phyloP scores from a whole-genome alignment of 2,113 vertebrate genomes.

The Triplophysa tibetana region DNA sequence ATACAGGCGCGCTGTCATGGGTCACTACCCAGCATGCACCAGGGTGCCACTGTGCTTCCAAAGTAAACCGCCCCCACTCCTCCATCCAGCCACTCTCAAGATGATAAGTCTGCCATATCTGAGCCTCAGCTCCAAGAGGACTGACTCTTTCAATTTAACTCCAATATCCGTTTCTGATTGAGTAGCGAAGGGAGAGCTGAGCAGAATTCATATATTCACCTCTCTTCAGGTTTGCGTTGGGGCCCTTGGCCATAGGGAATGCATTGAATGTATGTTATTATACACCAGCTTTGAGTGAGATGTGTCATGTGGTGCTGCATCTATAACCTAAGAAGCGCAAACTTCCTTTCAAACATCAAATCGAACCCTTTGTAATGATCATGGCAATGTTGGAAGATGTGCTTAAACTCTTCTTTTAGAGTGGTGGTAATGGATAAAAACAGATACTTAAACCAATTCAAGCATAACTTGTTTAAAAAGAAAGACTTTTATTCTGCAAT shows the following conservation, averaged over 20 bases:
- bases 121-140: conserved; percentile 60
- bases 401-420: background rate
- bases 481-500: background rate
- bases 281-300: conserved; percentile 31
- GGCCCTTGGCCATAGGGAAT: conserved; percentile 32
- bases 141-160: conserved; percentile 67
- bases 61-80: conserved; percentile 56
- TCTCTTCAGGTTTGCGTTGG: conserved; percentile 37
- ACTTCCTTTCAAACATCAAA: background rate
- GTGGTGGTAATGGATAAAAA: background rate
- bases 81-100: conserved; percentile 50
- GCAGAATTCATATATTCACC: conserved; percentile 49
- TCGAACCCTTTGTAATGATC: background rate
- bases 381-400: background rate
- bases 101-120: conserved; percentile 67
- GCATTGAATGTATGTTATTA: conserved; percentile 16
- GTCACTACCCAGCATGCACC: conserved; percentile 69
- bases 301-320: background rate
- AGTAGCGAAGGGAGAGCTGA: conserved; percentile 58
- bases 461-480: background rate
- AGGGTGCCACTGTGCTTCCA: conserved; percentile 57
- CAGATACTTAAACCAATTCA: background rate
- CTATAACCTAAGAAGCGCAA: conserved; percentile 26
- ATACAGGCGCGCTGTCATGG: conserved; percentile 70
- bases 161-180: conserved; percentile 61